Evolutionary conservation across 2,113 vertebrate species (phyloP).

Genomic region (Circaetus cinerascens): DNA sequence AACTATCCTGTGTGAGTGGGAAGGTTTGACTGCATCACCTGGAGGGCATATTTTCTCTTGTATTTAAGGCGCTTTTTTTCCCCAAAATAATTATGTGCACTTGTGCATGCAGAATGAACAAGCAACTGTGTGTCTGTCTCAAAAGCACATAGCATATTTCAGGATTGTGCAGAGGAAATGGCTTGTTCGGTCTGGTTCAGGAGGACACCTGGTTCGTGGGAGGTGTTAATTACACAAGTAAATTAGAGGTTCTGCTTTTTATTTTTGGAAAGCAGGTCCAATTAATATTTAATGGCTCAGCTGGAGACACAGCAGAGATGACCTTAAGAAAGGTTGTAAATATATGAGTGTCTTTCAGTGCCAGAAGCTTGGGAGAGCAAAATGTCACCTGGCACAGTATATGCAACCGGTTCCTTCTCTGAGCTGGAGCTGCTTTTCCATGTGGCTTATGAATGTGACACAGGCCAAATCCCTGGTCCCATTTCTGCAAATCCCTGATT

Average conservation of each 20-base stretch:
- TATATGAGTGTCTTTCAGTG: not conserved
- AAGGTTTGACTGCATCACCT: not conserved
- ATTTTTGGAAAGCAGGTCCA: conserved; percentile 47
- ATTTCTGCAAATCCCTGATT: not conserved
- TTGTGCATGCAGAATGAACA: not conserved
- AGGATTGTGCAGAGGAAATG: not conserved
- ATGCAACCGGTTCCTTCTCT: not conserved
- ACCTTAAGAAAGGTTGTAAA: conserved; percentile 59
- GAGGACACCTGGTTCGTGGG: conserved; percentile 38
- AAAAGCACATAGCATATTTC: not conserved
- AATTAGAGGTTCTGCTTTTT: conserved; percentile 23
- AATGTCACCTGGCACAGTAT: conserved; percentile 8
- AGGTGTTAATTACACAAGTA: conserved; percentile 58
- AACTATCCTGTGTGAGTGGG: not conserved
- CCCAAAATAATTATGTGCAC: not conserved
- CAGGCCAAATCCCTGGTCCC: not conserved
- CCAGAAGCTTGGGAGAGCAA: not conserved
- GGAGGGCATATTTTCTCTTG: not conserved
- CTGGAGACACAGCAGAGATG: conserved; percentile 46
- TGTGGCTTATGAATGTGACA: not conserved
- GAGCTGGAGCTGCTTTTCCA: not conserved
- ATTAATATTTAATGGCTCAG: conserved; percentile 63
- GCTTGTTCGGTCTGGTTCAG: not conserved
- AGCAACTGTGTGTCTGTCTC: not conserved
- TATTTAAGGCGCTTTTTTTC: not conserved